phyloP scores from a whole-genome alignment of 2,888 invertebrate species.

The Apodemia mormo region DNA sequence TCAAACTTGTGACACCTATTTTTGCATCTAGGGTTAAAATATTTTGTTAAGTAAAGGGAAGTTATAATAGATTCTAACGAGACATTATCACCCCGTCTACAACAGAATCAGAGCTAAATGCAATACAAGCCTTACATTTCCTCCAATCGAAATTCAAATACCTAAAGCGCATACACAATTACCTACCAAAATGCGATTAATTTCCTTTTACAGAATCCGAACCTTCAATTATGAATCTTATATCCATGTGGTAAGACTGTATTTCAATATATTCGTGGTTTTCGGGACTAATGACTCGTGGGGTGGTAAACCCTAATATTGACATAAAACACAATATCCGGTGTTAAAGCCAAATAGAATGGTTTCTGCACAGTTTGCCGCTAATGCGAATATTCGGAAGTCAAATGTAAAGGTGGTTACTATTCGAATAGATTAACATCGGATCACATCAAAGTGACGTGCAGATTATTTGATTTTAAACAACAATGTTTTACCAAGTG shows the following conservation, averaged over 20 bases:
- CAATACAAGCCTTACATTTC: constrained; percentile 14
- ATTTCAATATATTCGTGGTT: neutral
- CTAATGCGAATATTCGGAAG: constrained; percentile 45
- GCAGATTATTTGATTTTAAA: neutral
- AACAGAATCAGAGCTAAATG: neutral
- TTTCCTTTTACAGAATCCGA: neutral
- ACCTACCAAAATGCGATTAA: constrained; percentile 23
- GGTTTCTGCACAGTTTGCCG: constrained; percentile 63
- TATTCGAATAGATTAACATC: too few relatives aligned
- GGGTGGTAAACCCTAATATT: constrained; percentile 47
- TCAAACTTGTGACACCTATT: too few relatives aligned
- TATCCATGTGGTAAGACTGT: constrained; percentile 9
- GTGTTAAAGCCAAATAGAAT: constrained; percentile 43
- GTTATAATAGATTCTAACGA: neutral
- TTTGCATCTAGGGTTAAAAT: too few relatives aligned
- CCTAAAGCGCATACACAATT: constrained; percentile 23
- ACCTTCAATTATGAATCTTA: constrained; percentile 21
- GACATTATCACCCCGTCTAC: neutral
- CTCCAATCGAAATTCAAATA: constrained; percentile 18
- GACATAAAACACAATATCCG: constrained; percentile 70
- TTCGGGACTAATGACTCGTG: constrained; percentile 13
- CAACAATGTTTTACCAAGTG: neutral
- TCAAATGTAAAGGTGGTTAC: neutral
- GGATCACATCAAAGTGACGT: too few relatives aligned
- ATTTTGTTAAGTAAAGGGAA: neutral